Evolutionary conservation across 1,140 invertebrate genomes (phyloP).

Genomic region (Stenopsyche tienmushanensis): DNA sequence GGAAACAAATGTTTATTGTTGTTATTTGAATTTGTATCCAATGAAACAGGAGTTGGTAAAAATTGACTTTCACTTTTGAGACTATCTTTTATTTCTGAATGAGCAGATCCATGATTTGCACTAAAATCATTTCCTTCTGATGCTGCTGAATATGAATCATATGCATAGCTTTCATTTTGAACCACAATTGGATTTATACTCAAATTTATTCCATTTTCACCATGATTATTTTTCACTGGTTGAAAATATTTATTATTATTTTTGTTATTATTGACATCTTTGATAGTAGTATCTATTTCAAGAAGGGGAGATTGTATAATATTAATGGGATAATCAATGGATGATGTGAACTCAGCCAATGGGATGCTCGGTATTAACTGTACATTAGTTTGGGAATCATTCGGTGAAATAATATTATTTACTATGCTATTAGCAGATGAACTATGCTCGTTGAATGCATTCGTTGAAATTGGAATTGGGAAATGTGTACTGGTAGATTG

Average conservation of each 20-base stretch:
- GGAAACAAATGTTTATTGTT: conserved; percentile 3
- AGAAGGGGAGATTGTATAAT: conserved; percentile 64
- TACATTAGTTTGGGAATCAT: conserved; percentile 38
- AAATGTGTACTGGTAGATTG: not conserved
- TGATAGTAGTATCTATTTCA: conserved; percentile 53
- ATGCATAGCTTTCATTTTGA: conserved; percentile 19
- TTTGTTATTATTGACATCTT: conserved; percentile 43
- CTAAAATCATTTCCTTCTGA: conserved; percentile 34
- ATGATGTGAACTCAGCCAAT: conserved; percentile 62
- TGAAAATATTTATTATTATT: not conserved
- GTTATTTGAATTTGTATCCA: conserved; percentile 20
- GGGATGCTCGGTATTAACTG: conserved; percentile 56
- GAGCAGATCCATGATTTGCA: conserved; percentile 9
- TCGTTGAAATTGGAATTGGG: conserved; percentile 3
- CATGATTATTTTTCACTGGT: conserved; percentile 16
- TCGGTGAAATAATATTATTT: not conserved
- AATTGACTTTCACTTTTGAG: conserved; percentile 23
- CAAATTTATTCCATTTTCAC: conserved; percentile 22
- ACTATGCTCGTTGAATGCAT: conserved; percentile 1
- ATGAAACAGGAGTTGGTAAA: conserved; percentile 33
- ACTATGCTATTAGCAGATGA: not conserved
- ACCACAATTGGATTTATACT: conserved; percentile 36
- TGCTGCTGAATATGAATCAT: conserved; percentile 37
- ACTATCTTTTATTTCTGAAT: conserved; percentile 6
- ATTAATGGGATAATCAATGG: conserved; percentile 65